Conservation (phyloP, 1,140 invertebrate genomes). For the Octopus sinensis region DNA sequence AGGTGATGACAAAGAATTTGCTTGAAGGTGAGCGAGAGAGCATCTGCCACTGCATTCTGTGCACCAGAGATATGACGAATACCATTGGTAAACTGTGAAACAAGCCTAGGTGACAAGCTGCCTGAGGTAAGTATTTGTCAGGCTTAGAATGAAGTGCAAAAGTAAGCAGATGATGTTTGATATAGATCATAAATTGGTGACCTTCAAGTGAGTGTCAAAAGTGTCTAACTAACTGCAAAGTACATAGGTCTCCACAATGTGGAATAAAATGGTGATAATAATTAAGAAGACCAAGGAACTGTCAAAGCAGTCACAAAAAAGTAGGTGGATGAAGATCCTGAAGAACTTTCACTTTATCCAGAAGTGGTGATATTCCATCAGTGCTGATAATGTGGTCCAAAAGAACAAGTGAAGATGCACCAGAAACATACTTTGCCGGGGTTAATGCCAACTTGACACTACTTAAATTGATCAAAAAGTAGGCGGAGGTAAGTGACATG, state of each 20-base stretch:
- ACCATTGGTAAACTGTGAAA: neutral
- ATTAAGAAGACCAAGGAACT: constrained; percentile 52
- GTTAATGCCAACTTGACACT: neutral
- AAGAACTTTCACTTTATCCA: neutral
- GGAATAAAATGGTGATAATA: constrained; percentile 17
- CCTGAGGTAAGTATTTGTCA: too few species aligned
- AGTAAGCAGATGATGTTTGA: constrained; percentile 53
- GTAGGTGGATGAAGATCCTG: constrained; percentile 41
- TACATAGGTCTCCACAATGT: constrained; percentile 45
- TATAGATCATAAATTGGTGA: constrained; percentile 46
- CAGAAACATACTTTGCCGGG: neutral
- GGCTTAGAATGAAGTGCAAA: neutral
- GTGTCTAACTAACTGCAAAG: constrained; percentile 48
- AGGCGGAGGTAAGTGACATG: neutral
- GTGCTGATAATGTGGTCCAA: neutral
- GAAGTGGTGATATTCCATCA: neutral
- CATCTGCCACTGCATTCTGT: neutral
- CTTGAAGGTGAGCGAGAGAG: neutral
- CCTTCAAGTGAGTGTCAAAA: constrained; percentile 57
- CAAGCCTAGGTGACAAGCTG: too few species aligned
- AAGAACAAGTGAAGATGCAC: neutral
- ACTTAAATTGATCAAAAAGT: neutral
- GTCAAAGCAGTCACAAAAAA: constrained; percentile 37
- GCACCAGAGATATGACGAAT: neutral
- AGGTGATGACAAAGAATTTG: neutral